Evolutionary conservation across 2,888 invertebrate species (phyloP), one percentile per base, ranked within the genome.

Genomic region (Sinodicranocentrus sp.): DNA sequence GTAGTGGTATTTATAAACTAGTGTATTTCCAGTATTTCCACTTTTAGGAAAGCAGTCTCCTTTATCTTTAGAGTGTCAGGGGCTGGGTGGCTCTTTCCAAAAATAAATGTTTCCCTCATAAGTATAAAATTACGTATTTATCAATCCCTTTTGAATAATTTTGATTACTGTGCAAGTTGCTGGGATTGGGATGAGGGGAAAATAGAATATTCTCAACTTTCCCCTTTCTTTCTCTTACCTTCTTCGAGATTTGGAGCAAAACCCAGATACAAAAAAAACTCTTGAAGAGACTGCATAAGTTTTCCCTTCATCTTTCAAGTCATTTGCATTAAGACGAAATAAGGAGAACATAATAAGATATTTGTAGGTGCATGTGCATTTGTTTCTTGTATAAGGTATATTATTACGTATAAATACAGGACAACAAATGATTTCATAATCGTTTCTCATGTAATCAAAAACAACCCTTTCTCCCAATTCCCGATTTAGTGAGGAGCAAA

Each of bases 101-200:
- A 48, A 48, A 48, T 48, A 48, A 48, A 48, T 48, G 48, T 15
- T 5, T 48, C 48, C 6, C 13, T 26, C 19, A 61, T 28, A 61
- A 61, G 61, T 23, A 61, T n/a, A n/a, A 33, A 17, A 61, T 61
- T 61, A 61, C 17, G 61, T 86, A 85, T 86, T 85, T 86, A 86
- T 85, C 86, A 86, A 86, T 86, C 85, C 84, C 79, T 84, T 61
- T 82, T 86, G 75, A 78, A 85, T 85, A 85, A 85, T 86, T 86
- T 80, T 86, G 85, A 85, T 86, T 86, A 85, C 84, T 78, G 80
- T 79, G 86, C 86, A 86, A 86, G 70, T 86, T 84, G 79, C 13
- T 33, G 33, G 33, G 33, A 10, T 33, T 2, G 48, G n/a, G n/a
- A 48, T 48, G 48, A 48, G 15, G 48, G n/a, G 15, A 33, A 48